phyloP scores from a whole-genome alignment of 1,140 invertebrate species.

The Lysiphlebus fabarum region DNA sequence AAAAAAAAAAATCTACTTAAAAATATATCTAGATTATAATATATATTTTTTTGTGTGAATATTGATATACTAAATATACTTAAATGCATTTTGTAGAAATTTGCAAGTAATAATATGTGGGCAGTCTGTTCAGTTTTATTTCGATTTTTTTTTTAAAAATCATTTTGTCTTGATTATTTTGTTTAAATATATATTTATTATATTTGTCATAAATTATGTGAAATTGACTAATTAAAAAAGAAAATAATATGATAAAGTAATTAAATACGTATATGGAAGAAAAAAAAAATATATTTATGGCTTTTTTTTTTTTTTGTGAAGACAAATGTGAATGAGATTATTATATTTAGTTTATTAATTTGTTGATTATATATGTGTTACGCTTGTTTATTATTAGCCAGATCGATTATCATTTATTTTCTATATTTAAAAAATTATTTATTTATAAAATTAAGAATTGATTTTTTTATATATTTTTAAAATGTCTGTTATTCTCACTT shows the following conservation, averaged over 20 bases:
- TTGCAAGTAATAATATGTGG: constrained; percentile 36
- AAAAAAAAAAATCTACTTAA: constrained; percentile 11
- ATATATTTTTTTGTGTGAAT: constrained; percentile 8
- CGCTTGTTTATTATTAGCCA: constrained; percentile 8
- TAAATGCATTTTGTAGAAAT: constrained; percentile 50
- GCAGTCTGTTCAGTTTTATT: constrained; percentile 37
- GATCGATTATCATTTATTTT: not conserved
- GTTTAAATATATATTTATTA: constrained; percentile 10
- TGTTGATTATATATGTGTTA: not conserved
- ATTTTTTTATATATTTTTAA: not conserved
- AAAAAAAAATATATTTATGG: constrained; percentile 15
- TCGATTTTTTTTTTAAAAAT: not conserved
- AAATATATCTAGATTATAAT: constrained; percentile 15
- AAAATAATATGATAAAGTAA: constrained; percentile 5
- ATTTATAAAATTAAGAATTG: constrained; percentile 2
- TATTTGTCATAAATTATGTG: constrained; percentile 7
- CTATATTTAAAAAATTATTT: not conserved
- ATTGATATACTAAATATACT: no score
- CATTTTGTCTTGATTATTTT: constrained; percentile 5
- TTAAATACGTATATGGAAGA: constrained; percentile 8
- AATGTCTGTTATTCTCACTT: constrained; percentile 20
- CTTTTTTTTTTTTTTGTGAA: no score
- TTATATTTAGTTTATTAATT: not conserved
- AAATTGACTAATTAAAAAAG: constrained; percentile 11
- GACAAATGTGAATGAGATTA: not conserved